phyloP scores from a whole-genome alignment of 2,888 invertebrate genomes.

The Tipula vernalis region DNA sequence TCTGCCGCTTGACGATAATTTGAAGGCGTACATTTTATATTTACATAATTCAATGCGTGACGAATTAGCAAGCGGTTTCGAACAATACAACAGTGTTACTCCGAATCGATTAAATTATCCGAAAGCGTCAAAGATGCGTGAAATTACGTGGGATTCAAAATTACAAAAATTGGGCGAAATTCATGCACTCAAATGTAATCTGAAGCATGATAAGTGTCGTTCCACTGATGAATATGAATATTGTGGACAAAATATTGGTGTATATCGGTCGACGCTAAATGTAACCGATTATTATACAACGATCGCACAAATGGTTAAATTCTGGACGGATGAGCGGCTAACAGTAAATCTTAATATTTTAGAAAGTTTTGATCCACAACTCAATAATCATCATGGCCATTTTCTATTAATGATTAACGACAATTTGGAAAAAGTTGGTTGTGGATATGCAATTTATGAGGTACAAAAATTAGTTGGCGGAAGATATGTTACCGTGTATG shows the following conservation, averaged over 20 bases:
- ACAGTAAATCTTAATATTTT: background rate
- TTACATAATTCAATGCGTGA: background rate
- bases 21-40: background rate
- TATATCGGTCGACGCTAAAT: background rate
- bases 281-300: background rate
- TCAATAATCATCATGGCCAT: background rate
- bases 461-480: background rate
- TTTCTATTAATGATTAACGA: background rate
- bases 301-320: background rate
- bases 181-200: background rate
- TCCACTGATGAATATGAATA: background rate
- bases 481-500: background rate
- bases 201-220: conserved; percentile 8
- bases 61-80: background rate
- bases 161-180: conserved; percentile 8
- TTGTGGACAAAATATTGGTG: background rate
- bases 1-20: background rate
- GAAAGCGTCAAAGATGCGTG: background rate
- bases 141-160: background rate
- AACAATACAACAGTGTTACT: background rate
- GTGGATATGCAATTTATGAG: background rate
- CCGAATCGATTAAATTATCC: background rate
- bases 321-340: background rate
- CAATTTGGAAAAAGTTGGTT: background rate
- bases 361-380: background rate